Conservation (phyloP, 2,797 vertebrate genomes). For the Apogon talboti region DNA sequence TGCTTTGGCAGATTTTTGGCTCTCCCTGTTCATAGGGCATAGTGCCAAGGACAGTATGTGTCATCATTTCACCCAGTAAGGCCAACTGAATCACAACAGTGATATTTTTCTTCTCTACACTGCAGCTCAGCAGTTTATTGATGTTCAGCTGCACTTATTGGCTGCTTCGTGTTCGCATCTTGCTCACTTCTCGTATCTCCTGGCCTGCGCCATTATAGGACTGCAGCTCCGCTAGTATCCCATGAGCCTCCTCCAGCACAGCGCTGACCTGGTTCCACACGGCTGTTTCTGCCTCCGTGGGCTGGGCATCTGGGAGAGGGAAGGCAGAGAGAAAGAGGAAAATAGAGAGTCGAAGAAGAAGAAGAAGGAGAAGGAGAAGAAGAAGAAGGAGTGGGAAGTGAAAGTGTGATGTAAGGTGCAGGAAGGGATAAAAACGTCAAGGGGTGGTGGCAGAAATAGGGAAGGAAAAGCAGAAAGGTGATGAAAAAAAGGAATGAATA, state of each 20-base stretch:
- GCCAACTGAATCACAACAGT: slow-evolving; percentile 12
- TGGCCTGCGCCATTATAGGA: slow-evolving; percentile 93
- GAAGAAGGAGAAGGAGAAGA: slow-evolving; percentile 3
- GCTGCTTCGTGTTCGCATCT: slow-evolving; percentile 5
- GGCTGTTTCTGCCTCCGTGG: slow-evolving; percentile 92
- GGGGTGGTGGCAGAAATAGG: slow-evolving; percentile 15
- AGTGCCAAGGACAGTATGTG: neutral
- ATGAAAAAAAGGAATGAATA: neutral
- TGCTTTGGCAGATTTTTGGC: slow-evolving; percentile 17
- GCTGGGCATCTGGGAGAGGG: slow-evolving; percentile 88
- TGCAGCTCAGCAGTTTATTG: neutral
- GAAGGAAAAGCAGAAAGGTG: slow-evolving; percentile 5
- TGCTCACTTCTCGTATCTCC: slow-evolving; percentile 93
- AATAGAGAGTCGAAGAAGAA: slow-evolving; percentile 13
- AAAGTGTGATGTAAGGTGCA: slow-evolving; percentile 49
- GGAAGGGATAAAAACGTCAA: slow-evolving; percentile 18
- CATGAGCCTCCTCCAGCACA: slow-evolving; percentile 92
- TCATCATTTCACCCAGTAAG: slow-evolving; percentile 12
- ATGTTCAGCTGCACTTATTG: slow-evolving; percentile 24
- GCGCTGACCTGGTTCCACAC: slow-evolving; percentile 96
- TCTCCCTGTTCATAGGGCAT: slow-evolving; percentile 15
- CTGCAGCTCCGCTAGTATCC: slow-evolving; percentile 91
- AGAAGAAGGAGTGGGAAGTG: slow-evolving; percentile 47
- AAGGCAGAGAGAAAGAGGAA: slow-evolving; percentile 10
- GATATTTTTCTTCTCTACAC: neutral